These are phyloP conservation scores for Tetheella fluctuosa DNA, from an alignment of 2,888 invertebrate genomes.

Conservation along the genomic window DNA sequence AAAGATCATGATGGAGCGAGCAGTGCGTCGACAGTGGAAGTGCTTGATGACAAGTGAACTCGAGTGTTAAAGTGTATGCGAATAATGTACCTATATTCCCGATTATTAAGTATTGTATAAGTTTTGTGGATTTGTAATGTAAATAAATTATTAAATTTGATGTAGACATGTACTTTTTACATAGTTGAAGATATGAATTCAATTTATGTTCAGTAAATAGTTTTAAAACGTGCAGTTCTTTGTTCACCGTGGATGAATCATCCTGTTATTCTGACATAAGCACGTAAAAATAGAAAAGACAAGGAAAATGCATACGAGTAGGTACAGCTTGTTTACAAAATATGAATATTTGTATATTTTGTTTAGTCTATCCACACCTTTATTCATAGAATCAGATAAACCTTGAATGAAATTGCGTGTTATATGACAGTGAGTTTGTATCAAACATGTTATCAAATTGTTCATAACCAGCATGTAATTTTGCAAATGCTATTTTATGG, in stretches of 20 bases:
- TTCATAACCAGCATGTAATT: constrained; percentile 13
- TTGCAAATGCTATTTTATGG: constrained; percentile 4
- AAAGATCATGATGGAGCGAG: constrained; percentile 72
- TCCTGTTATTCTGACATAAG: constrained; percentile 1
- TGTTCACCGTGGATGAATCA: constrained; percentile 3
- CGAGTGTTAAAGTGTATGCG: constrained; percentile 21
- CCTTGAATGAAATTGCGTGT: constrained; percentile 23
- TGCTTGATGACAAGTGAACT: constrained; percentile 73
- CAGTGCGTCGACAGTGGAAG: constrained; percentile 79
- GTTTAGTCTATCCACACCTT: constrained; percentile 5
- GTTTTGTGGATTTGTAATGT: background rate
- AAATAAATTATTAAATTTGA: background rate
- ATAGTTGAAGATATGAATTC: background rate
- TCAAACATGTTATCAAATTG: constrained; percentile 6
- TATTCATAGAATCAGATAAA: background rate
- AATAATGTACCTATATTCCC: constrained; percentile 19
- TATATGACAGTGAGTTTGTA: constrained; percentile 14
- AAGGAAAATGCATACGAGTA: background rate
- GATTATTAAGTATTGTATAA: background rate
- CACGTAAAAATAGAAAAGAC: constrained; percentile 4
- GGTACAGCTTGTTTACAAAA: background rate
- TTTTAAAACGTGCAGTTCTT: constrained; percentile 3
- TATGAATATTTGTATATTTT: background rate
- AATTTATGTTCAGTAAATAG: background rate
- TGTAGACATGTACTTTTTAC: background rate